phyloP scores from a whole-genome alignment of 2,113 vertebrate genomes.

The Sylvia atricapilla region DNA sequence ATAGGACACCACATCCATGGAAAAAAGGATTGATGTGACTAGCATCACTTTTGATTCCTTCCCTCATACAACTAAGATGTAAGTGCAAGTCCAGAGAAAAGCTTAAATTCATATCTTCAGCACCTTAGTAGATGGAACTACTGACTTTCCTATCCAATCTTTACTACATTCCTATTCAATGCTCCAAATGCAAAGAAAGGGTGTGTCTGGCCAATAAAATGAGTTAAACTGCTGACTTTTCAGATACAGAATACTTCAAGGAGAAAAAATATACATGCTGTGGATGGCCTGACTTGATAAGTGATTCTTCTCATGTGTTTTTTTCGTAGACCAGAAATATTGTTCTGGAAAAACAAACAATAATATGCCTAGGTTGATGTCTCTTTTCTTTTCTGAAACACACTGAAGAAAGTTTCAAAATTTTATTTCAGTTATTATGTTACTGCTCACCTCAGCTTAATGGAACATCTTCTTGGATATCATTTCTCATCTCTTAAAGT shows the following conservation, averaged over 20 bases:
- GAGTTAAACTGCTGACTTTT: background rate
- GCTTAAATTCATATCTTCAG: background rate
- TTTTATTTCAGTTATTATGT: background rate
- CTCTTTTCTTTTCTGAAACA: background rate
- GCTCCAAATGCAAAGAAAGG: background rate
- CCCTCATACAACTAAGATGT: background rate
- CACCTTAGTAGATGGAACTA: background rate
- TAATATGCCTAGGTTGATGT: background rate
- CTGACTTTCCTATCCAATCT: background rate
- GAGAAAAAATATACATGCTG: background rate
- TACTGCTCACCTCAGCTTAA: background rate
- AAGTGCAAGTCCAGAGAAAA: background rate
- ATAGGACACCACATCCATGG: background rate
- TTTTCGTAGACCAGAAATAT: background rate
- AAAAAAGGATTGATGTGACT: background rate
- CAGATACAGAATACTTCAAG: background rate
- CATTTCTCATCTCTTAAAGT: background rate
- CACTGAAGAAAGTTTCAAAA: background rate
- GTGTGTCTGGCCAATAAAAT: background rate
- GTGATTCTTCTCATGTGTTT: background rate
- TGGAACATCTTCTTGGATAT: background rate
- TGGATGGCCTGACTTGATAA: fast-evolving
- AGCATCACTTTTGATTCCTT: background rate
- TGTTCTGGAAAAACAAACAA: background rate
- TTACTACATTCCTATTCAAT: background rate